phyloP scores from a whole-genome alignment of 2,888 invertebrate species.

The Hypercompe scribonia region DNA sequence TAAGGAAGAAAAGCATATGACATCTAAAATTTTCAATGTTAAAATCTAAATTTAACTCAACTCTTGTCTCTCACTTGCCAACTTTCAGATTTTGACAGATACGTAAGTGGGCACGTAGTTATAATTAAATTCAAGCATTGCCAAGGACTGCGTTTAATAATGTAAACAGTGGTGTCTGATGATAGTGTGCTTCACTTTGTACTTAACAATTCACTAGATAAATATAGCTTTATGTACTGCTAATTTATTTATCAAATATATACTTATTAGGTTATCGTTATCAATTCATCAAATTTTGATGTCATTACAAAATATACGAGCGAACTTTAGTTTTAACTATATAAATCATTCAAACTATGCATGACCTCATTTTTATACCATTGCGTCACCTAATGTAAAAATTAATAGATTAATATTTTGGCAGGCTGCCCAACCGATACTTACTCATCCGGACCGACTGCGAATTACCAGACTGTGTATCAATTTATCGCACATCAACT shows the following conservation, averaged over 20 bases:
- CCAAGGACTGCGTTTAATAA: conserved; percentile 69
- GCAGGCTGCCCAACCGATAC: conserved; percentile 65
- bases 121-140: conserved; percentile 83
- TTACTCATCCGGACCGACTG: conserved; percentile 26
- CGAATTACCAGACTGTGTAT: conserved; percentile 3
- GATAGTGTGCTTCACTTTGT: conserved; percentile 29
- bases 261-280: neutral
- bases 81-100: conserved; percentile 81
- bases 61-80: conserved; percentile 77
- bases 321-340: conserved; percentile 19
- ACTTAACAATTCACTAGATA: neutral
- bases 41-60: conserved; percentile 72
- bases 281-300: neutral
- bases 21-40: conserved; percentile 70
- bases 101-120: conserved; percentile 68
- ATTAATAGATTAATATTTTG: conserved; percentile 65
- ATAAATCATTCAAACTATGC: conserved; percentile 30
- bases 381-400: conserved; percentile 66
- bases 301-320: neutral
- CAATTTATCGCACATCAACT: conserved; percentile 3
- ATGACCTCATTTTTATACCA: conserved; percentile 54
- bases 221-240: neutral
- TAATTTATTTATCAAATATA: neutral
- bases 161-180: conserved; percentile 16
- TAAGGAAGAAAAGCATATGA: conserved; percentile 45